These are phyloP conservation scores for Liparis tanakae DNA, from an alignment of 2,797 vertebrate species.

Conservation along the genomic window DNA sequence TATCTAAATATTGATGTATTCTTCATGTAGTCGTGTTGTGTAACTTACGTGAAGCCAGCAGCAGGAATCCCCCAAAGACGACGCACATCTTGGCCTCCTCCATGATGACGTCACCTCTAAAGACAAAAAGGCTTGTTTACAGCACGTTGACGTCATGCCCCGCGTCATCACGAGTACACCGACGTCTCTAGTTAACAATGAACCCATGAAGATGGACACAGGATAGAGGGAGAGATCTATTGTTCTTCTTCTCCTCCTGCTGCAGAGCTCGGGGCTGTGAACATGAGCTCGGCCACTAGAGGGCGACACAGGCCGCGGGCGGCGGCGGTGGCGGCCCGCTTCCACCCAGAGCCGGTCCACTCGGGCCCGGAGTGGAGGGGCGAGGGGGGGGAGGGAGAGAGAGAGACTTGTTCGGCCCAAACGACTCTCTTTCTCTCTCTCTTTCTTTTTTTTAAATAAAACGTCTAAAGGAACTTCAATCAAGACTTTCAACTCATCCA, in stretches of 20 bases:
- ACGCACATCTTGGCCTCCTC: slow-evolving; percentile 76
- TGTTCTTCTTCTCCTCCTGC: no score
- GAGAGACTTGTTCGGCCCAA: not conserved
- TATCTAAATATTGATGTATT: no score
- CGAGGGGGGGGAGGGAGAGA: no score
- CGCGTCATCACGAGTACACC: not conserved
- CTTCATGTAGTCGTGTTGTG: no score
- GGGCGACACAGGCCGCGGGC: slow-evolving; percentile 77
- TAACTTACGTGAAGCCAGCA: slow-evolving; percentile 75
- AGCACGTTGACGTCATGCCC: slow-evolving; percentile 9
- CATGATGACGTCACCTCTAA: slow-evolving; percentile 83
- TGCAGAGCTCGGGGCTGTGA: not conserved
- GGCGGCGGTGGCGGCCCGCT: not conserved
- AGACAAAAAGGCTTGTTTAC: slow-evolving; percentile 45
- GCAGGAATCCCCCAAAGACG: slow-evolving; percentile 83
- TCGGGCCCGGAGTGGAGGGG: not conserved
- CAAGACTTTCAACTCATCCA: slow-evolving; percentile 16
- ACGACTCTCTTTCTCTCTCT: no score
- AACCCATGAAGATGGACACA: not conserved
- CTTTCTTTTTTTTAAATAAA: not conserved
- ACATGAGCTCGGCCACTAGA: slow-evolving; percentile 52
- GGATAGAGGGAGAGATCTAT: no score
- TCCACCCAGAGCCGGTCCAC: not conserved
- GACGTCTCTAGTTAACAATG: not conserved
- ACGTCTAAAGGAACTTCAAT: not conserved